Evolutionary conservation across 2,888 invertebrate species (phyloP), one percentile per base, ranked within the genome.

Genomic region (Diarsia rubi): DNA sequence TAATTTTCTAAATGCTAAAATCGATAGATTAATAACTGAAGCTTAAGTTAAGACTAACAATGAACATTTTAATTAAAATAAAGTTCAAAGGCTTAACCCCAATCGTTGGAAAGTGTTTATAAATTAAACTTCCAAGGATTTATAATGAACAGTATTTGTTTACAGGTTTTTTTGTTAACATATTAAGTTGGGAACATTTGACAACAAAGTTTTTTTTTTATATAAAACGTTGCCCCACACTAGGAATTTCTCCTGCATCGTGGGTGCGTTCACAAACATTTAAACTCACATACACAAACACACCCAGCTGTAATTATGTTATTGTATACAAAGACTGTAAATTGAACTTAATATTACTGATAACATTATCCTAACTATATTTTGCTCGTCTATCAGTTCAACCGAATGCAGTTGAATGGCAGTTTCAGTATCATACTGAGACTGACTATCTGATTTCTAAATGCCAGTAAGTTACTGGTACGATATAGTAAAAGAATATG

Each of bases 41-140:
- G 73, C 69, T 69, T 49, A 12, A 57, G 14, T 62, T 57, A 64
- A 70, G 31, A 73, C 21, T 31, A 83, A 73, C 70, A 80, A 69
- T 68, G 65, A 73, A 72, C 37, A 57, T 71, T 83, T 75, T 65
- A 37, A 80, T 80, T 70, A 75, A 80, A 80, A 80, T 80, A 65
- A 80, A 80, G 70, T 80, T 80, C 37, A 65, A 52, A 66, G 65
- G 62, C 24, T 75, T 70, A 68, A 75, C 52, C 31, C 64, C 47
- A 75, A 64, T 75, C 66, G 24, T 65, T 75, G n/a, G 54, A 27
- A 24, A 83, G 72, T 70, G 67, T 57, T 82, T 64, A 62, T 44
- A 66, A 64, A 79, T 75, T 21, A n/a, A 60, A 66, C 12, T 79
- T 66, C 14, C 9, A 67, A 47, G 44, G 11, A 65, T 65, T 60